These are phyloP conservation scores for Tangachromis dhanisi DNA, from an alignment of 2,113 vertebrate species.

Conservation along the genomic window DNA sequence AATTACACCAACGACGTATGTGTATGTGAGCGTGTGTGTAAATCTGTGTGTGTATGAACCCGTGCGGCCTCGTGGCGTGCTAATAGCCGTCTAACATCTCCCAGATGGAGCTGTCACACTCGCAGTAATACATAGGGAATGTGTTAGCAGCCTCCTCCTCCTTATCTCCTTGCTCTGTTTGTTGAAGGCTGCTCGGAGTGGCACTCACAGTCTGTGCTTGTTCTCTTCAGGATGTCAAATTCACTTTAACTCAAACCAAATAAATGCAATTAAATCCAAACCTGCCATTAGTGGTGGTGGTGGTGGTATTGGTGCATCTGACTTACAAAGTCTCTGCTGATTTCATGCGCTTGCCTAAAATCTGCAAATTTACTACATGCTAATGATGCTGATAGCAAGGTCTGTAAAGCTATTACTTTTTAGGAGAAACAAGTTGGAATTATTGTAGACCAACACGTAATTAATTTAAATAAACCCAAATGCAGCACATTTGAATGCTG, in stretches of 20 bases:
- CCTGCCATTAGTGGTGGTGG: background rate
- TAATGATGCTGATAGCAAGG: background rate
- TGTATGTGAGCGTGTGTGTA: background rate
- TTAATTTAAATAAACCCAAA: background rate
- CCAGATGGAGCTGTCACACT: constrained; percentile 47
- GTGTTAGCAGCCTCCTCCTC: constrained; percentile 8
- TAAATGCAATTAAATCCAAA: background rate
- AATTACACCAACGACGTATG: background rate
- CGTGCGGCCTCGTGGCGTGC: constrained; percentile 8
- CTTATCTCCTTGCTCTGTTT: background rate
- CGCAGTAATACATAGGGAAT: background rate
- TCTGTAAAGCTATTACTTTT: background rate
- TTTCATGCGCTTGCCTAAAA: background rate
- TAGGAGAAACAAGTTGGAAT: background rate
- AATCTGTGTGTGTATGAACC: background rate
- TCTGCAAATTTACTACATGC: background rate
- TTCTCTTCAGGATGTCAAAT: background rate
- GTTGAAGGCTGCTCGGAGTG: background rate
- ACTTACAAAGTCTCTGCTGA: background rate
- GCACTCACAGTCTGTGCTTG: background rate
- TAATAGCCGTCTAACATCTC: constrained; percentile 49
- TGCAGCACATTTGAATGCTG: background rate
- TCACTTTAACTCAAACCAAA: background rate
- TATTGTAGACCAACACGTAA: background rate
- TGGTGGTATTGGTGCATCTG: background rate